Conservation (phyloP, 2,888 invertebrate genomes). For the Heteromyza rotundicornis region DNA sequence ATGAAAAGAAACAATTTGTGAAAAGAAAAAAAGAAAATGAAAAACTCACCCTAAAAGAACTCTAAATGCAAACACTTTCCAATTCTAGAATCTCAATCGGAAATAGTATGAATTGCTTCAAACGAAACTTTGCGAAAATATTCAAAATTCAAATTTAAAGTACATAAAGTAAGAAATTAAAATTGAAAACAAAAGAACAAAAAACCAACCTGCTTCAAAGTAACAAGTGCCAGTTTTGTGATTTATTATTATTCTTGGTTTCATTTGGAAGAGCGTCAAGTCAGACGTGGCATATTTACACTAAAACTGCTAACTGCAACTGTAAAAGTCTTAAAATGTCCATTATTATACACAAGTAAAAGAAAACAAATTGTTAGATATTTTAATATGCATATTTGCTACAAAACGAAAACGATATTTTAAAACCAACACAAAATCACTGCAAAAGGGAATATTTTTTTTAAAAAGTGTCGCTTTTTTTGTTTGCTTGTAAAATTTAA, state of each 20-base stretch:
- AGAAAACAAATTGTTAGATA: neutral
- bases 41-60: constrained; percentile 3
- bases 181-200: constrained; percentile 18
- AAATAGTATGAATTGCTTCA: neutral
- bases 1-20: neutral
- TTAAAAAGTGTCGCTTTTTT: too few relatives aligned
- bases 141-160: constrained; percentile 20
- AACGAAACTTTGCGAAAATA: constrained; percentile 25
- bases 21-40: neutral
- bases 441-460: too few relatives aligned
- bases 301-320: neutral
- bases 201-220: constrained; percentile 43
- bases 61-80: constrained; percentile 5
- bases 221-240: constrained; percentile 52
- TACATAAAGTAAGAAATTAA: constrained; percentile 35
- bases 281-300: neutral
- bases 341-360: neutral
- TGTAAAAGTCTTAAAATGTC: neutral
- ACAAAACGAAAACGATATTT: too few relatives aligned
- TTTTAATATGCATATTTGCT: neutral
- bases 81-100: constrained; percentile 14
- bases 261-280: neutral
- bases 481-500: too few relatives aligned
- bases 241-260: constrained; percentile 24
- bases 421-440: too few relatives aligned